A percentile compares a stretch with the other conserved stretches of the same genome.
These are phyloP conservation scores for Galeopterus variegatus DNA, from an alignment of 2,113 vertebrate species.

Conservation along the genomic window DNA sequence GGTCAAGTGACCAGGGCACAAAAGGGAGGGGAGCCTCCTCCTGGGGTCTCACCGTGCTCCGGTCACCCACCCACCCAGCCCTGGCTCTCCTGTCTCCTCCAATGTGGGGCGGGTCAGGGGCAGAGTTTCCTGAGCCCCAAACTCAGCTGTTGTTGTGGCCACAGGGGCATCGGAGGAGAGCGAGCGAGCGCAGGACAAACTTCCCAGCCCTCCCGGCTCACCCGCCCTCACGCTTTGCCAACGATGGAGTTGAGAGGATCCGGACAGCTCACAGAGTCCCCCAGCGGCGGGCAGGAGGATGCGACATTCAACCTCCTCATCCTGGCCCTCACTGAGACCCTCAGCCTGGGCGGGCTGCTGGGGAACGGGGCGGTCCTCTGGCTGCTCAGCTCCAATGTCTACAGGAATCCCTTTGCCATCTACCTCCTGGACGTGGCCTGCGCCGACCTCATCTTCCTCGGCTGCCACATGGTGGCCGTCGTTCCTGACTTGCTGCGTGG, in stretches of 20 bases:
- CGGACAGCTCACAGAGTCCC: fast-evolving
- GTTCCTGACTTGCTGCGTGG: not conserved
- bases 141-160: not conserved
- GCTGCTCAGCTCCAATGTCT: slow-evolving; percentile 83
- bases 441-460: slow-evolving; percentile 82
- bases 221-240: too few relatives aligned
- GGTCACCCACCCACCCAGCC: not conserved
- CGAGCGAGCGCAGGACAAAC: not conserved
- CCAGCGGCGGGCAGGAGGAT: not conserved
- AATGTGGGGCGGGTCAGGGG: too few relatives aligned
- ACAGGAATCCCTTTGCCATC: slow-evolving; percentile 83
- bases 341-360: slow-evolving; percentile 82
- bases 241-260: not conserved
- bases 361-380: slow-evolving; percentile 84
- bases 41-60: not conserved
- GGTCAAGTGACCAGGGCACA: not conserved
- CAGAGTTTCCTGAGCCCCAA: not conserved
- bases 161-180: not conserved
- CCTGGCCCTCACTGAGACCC: slow-evolving; percentile 62
- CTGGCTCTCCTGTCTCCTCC: not conserved
- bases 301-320: slow-evolving; percentile 18
- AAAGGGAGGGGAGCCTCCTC: not conserved
- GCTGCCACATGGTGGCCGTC: slow-evolving; percentile 81
- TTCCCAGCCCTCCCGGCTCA: too few relatives aligned
- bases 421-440: slow-evolving; percentile 87